A percentile compares a stretch with the other conserved stretches of the same genome.
Conservation (phyloP, 1,140 invertebrate genomes). For the Apis laboriosa region DNA sequence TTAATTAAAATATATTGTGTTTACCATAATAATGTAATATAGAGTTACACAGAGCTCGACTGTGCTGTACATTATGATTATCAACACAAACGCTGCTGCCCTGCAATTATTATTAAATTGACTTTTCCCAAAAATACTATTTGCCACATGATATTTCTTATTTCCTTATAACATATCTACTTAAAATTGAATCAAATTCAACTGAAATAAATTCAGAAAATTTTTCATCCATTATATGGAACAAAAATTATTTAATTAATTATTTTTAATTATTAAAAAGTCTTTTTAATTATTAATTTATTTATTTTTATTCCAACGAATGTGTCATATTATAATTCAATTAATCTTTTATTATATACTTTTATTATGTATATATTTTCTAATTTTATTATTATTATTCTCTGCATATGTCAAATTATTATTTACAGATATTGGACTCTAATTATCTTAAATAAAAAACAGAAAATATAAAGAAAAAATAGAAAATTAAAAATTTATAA, state of each 20-base stretch:
- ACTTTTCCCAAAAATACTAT: slow-evolving; percentile 26
- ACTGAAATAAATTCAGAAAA: background rate
- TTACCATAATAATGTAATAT: slow-evolving; percentile 78
- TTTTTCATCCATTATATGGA: background rate
- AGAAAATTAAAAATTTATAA: background rate
- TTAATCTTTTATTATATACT: background rate
- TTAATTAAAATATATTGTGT: slow-evolving; percentile 77
- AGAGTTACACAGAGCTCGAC: slow-evolving; percentile 65
- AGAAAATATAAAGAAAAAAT: background rate
- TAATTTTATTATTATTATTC: background rate
- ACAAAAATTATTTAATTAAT: background rate
- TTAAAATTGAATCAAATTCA: background rate
- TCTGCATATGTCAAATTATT: slow-evolving; percentile 4
- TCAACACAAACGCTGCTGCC: slow-evolving; percentile 37
- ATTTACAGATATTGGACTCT: background rate
- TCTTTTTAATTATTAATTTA: slow-evolving; percentile 4
- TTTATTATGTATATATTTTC: background rate
- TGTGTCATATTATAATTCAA: background rate
- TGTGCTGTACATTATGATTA: slow-evolving; percentile 55
- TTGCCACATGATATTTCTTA: background rate
- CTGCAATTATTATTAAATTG: slow-evolving; percentile 55
- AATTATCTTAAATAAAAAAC: background rate
- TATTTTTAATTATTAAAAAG: background rate
- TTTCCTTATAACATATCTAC: background rate
- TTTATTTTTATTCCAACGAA: background rate